Percentiles rank a stretch among this genome's conserved stretches.
These are phyloP conservation scores for Tenebrio molitor DNA, from an alignment of 1,140 invertebrate species.

Conservation along the genomic window DNA sequence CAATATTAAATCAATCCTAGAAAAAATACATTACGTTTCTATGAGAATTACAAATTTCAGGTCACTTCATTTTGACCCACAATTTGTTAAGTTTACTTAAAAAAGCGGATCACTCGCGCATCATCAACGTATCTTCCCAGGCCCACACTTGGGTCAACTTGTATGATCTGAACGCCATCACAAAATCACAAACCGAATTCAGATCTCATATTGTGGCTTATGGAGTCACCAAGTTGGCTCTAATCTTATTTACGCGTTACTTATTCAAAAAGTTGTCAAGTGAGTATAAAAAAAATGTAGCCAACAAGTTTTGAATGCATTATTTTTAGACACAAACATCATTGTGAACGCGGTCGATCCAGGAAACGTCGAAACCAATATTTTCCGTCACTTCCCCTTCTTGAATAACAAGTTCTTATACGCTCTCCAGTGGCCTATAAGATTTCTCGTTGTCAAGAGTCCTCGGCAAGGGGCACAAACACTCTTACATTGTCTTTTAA, in stretches of 20 bases:
- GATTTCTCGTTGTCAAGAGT: conserved; percentile 61
- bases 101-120: conserved; percentile 58
- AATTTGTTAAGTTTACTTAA: conserved; percentile 58
- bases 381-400: conserved; percentile 64
- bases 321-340: conserved; percentile 61
- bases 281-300: conserved; percentile 48
- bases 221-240: conserved; percentile 62
- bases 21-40: no score
- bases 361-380: conserved; percentile 64
- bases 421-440: conserved; percentile 63
- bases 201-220: conserved; percentile 62
- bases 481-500: conserved; percentile 61
- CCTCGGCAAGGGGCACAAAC: conserved; percentile 64
- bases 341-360: conserved; percentile 65
- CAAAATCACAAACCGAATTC: conserved; percentile 59
- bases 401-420: conserved; percentile 60
- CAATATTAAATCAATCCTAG: no score
- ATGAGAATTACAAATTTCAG: no score
- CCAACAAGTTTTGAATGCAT: not conserved
- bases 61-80: conserved; percentile 64
- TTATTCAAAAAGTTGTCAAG: conserved; percentile 58
- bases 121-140: conserved; percentile 64
- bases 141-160: conserved; percentile 61
- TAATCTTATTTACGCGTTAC: conserved; percentile 61
- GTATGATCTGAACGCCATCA: conserved; percentile 63